phyloP scores from a whole-genome alignment of 2,797 vertebrate species.

The Sebastes hubbsi region DNA sequence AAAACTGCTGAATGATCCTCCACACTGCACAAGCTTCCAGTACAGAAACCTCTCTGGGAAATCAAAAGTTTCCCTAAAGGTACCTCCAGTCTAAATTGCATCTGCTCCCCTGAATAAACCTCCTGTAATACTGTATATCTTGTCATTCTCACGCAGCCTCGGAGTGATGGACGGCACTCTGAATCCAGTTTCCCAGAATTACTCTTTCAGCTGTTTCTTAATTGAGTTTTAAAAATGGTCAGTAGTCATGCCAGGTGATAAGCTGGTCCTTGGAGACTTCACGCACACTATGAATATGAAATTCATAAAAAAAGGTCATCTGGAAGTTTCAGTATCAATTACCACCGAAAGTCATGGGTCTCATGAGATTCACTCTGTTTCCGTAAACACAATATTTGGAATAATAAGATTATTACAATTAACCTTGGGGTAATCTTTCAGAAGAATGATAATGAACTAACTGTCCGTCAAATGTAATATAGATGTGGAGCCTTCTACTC shows the following conservation, averaged over 20 bases:
- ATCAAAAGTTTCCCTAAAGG: conserved; percentile 8
- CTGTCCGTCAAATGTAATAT: conserved; percentile 56
- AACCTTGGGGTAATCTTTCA: conserved; percentile 44
- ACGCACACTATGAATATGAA: conserved; percentile 44
- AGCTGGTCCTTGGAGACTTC: conserved; percentile 45
- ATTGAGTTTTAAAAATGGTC: conserved; percentile 64
- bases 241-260: conserved; percentile 31
- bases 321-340: conserved; percentile 69
- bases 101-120: conserved; percentile 27
- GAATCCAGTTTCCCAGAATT: conserved; percentile 26
- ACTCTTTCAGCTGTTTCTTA: conserved; percentile 50
- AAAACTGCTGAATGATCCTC: conserved; percentile 31
- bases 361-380: conserved; percentile 44
- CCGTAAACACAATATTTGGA: conserved; percentile 48
- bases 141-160: neutral
- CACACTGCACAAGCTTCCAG: neutral
- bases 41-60: conserved; percentile 7
- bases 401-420: conserved; percentile 55
- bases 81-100: conserved; percentile 13
- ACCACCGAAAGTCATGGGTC: conserved; percentile 43
- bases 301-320: conserved; percentile 67
- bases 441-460: conserved; percentile 57
- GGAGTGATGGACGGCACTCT: conserved; percentile 32
- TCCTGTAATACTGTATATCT: neutral
- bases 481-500: conserved; percentile 32